Evolutionary conservation across 2,797 vertebrate species (phyloP).

Genomic region (Pseudochromis fuscus): DNA sequence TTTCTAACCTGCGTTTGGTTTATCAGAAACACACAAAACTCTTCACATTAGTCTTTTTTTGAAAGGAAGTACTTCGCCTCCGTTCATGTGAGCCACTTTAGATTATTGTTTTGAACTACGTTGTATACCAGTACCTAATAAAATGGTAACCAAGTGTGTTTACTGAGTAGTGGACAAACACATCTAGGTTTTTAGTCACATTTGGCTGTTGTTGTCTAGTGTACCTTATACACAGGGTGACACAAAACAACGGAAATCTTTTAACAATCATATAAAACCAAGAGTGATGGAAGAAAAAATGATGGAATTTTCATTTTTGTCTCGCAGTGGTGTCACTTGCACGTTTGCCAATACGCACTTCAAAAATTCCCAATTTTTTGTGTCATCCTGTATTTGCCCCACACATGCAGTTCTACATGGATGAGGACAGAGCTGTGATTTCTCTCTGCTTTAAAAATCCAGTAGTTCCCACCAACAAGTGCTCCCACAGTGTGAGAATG

Average conservation of each 20-base stretch:
- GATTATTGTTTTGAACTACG: neutral
- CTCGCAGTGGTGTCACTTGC: too few relatives aligned
- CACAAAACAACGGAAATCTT: too few relatives aligned
- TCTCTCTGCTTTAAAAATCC: constrained; percentile 5
- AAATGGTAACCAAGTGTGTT: neutral
- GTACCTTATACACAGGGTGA: too few relatives aligned
- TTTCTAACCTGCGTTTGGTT: neutral
- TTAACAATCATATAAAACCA: too few relatives aligned
- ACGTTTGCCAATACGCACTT: too few relatives aligned
- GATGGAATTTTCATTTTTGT: too few relatives aligned
- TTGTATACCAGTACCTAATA: neutral
- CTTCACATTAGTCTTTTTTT: neutral
- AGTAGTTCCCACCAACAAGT: constrained; percentile 44
- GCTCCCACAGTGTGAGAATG: constrained; percentile 51
- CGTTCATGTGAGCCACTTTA: neutral
- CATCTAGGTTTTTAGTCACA: neutral
- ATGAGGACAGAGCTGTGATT: constrained; percentile 18
- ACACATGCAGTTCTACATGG: neutral
- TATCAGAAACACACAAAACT: too few relatives aligned
- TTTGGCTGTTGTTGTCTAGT: too few relatives aligned
- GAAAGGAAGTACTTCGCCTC: neutral
- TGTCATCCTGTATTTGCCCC: too few relatives aligned
- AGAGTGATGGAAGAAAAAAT: too few relatives aligned
- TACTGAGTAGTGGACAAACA: neutral
- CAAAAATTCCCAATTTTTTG: too few relatives aligned